A percentile compares a stretch with the other conserved stretches of the same genome.
Conservation (phyloP, 2,888 invertebrate species). For the Tridacna gigas region DNA sequence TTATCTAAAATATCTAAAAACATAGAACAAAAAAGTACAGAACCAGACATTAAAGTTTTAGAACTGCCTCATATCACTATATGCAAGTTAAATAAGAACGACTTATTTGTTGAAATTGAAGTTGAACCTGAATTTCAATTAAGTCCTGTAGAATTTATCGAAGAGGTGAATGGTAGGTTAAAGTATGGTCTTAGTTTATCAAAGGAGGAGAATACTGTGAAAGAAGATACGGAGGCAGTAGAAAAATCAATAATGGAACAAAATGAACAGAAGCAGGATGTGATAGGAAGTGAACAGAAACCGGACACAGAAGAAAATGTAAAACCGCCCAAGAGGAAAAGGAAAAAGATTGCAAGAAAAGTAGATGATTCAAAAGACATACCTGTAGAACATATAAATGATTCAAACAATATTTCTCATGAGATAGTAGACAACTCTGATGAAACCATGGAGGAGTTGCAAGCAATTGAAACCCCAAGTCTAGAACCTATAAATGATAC, state of each 20-base stretch:
- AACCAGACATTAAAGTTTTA: not conserved
- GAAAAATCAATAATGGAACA: not conserved
- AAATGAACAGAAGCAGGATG: not conserved
- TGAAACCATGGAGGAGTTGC: not conserved
- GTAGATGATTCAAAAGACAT: not conserved
- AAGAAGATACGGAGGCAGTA: not conserved
- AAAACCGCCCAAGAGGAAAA: not conserved
- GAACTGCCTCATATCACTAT: constrained; percentile 2
- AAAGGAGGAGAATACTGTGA: not conserved
- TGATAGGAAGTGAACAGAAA: not conserved
- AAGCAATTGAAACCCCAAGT: not conserved
- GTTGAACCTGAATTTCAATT: constrained; percentile 25
- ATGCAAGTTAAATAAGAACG: constrained; percentile 1
- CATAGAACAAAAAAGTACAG: not conserved
- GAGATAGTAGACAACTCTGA: not conserved
- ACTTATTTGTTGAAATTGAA: constrained; percentile 34
- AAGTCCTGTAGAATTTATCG: constrained; percentile 27
- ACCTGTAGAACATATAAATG: not conserved
- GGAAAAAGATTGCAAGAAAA: not conserved
- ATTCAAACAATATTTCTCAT: not conserved
- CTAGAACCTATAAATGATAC: not conserved
- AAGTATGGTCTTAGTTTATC: constrained; percentile 31
- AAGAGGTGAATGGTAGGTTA: constrained; percentile 31
- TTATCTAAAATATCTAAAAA: not conserved
- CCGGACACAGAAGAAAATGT: not conserved